phyloP scores from a whole-genome alignment of 1,140 invertebrate genomes.

The Microplitis demolitor region DNA sequence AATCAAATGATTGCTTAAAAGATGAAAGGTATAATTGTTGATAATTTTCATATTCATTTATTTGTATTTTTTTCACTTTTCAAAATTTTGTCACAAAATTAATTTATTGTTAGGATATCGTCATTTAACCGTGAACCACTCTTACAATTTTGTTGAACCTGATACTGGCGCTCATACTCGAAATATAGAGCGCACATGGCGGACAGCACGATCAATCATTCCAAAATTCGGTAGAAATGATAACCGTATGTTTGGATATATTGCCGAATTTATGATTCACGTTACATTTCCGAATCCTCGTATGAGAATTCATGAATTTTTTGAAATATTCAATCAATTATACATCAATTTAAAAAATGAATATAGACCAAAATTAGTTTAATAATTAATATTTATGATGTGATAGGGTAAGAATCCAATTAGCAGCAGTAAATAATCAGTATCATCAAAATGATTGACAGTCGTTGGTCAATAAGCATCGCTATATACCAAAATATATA shows the following conservation, averaged over 20 bases:
- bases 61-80: neutral
- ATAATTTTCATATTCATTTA: neutral
- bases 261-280: neutral
- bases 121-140: slow-evolving; percentile 35
- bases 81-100: neutral
- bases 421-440: too few relatives aligned
- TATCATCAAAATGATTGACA: too few relatives aligned
- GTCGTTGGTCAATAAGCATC: too few relatives aligned
- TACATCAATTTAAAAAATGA: too few relatives aligned
- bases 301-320: too few relatives aligned
- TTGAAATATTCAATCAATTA: too few relatives aligned
- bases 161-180: slow-evolving; percentile 29
- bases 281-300: neutral
- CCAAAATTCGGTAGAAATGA: neutral
- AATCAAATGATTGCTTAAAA: slow-evolving; percentile 32
- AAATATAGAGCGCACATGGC: slow-evolving; percentile 25
- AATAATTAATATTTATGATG: too few relatives aligned
- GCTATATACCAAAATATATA: too few relatives aligned
- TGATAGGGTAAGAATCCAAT: too few relatives aligned
- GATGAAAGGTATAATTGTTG: slow-evolving; percentile 18
- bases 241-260: neutral
- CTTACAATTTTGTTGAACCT: slow-evolving; percentile 33
- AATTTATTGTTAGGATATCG: slow-evolving; percentile 4
- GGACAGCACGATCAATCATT: neutral
- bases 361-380: too few relatives aligned